Percentiles rank a stretch among this genome's conserved stretches.
These are phyloP conservation scores for Sphaeramia orbicularis DNA, from an alignment of 2,797 vertebrate genomes.

Conservation along the genomic window DNA sequence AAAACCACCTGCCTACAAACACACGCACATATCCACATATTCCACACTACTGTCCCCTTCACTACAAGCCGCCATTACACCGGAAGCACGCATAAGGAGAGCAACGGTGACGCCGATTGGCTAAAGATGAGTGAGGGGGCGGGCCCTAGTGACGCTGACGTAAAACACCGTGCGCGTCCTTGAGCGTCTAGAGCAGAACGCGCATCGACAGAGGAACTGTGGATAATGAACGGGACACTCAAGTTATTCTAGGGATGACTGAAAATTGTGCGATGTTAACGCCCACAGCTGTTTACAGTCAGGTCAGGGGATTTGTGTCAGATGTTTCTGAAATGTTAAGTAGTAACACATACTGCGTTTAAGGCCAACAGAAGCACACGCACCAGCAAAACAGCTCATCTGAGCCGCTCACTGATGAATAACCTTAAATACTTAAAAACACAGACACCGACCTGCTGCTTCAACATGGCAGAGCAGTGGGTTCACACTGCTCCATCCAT, in stretches of 20 bases:
- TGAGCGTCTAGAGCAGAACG: constrained; percentile 10
- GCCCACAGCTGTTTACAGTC: constrained; percentile 1
- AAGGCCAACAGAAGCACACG: constrained; percentile 9
- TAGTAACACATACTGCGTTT: neutral
- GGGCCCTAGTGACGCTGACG: constrained; percentile 33
- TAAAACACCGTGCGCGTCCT: constrained; percentile 51
- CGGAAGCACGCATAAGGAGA: constrained; percentile 66
- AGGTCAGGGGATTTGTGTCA: neutral
- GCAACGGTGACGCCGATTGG: constrained; percentile 31
- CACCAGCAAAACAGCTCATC: neutral
- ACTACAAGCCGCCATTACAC: constrained; percentile 80
- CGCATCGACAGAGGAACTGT: constrained; percentile 19
- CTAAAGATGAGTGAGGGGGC: neutral
- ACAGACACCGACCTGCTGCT: constrained; percentile 9
- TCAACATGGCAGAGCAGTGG: constrained; percentile 7
- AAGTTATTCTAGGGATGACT: neutral
- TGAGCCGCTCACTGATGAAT: neutral
- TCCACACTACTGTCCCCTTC: constrained; percentile 39
- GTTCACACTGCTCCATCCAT: neutral
- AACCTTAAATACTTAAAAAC: neutral
- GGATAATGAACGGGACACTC: neutral
- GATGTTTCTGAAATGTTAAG: neutral
- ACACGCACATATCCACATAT: neutral
- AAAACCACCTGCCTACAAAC: constrained; percentile 2
- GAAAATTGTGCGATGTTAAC: neutral